These are phyloP conservation scores for Uloborus diversus DNA, from an alignment of 1,140 invertebrate genomes.

Conservation along the genomic window DNA sequence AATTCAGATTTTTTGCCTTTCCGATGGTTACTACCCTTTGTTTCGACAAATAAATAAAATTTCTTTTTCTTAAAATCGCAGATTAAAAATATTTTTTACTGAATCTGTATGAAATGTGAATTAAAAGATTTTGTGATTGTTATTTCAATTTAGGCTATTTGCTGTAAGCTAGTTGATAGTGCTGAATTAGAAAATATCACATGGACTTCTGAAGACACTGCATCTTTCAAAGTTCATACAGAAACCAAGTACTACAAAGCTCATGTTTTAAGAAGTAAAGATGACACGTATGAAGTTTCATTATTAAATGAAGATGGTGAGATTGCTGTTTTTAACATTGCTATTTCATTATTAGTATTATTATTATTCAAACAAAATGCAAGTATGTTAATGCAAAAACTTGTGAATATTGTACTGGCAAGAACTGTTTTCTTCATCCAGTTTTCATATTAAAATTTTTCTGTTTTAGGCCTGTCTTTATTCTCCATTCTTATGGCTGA, in stretches of 20 bases:
- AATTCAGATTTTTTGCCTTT: too few species aligned
- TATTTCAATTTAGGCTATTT: slow-evolving; percentile 10
- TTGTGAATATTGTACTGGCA: too few species aligned
- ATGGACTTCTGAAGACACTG: slow-evolving; percentile 16
- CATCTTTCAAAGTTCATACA: background rate
- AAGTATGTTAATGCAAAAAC: background rate
- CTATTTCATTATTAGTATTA: background rate
- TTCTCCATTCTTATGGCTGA: background rate
- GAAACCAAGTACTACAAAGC: background rate
- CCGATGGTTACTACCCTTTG: too few species aligned
- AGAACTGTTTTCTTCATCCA: background rate
- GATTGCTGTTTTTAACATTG: too few species aligned
- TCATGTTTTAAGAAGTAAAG: background rate
- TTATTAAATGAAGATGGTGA: slow-evolving; percentile 11
- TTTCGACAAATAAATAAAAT: background rate
- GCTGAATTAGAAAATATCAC: background rate
- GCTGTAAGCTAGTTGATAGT: slow-evolving; percentile 15
- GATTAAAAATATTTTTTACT: background rate
- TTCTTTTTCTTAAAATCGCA: background rate
- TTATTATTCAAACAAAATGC: background rate
- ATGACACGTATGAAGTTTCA: background rate
- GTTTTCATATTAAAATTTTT: background rate
- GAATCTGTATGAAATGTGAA: background rate
- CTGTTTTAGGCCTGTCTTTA: background rate
- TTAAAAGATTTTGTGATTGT: too few species aligned